phyloP scores from a whole-genome alignment of 2,888 invertebrate species.

The Atethmia centrago region DNA sequence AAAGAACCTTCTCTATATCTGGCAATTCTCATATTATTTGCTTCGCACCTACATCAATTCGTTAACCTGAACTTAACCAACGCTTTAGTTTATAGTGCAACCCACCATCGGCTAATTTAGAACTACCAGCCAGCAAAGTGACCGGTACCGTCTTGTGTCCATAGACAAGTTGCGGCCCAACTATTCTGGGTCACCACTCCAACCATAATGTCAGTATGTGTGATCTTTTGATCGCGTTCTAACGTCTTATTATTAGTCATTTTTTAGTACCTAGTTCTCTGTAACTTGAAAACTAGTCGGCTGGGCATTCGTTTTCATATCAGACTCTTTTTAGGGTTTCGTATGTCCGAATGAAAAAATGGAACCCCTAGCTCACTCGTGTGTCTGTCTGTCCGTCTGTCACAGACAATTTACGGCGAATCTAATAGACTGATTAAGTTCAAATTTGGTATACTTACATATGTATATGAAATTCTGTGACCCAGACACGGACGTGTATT shows the following conservation, averaged over 20 bases:
- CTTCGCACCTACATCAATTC: neutral
- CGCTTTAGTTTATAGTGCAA: conserved; percentile 63
- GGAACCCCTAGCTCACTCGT: too few relatives aligned
- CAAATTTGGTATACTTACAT: too few relatives aligned
- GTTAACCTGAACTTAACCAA: conserved; percentile 48
- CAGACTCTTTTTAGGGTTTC: too few relatives aligned
- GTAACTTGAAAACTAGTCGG: neutral
- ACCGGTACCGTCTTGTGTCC: conserved; percentile 81
- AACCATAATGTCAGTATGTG: conserved; percentile 70
- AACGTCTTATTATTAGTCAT: conserved; percentile 1
- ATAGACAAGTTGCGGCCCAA: conserved; percentile 78
- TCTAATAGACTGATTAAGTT: too few relatives aligned
- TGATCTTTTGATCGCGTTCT: conserved; percentile 52
- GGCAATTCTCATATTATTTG: neutral
- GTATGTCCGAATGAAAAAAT: too few relatives aligned
- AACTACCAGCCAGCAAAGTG: conserved; percentile 88
- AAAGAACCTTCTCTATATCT: neutral
- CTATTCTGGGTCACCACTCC: conserved; percentile 81
- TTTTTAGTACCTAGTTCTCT: neutral
- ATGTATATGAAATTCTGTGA: too few relatives aligned
- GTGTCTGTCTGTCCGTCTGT: too few relatives aligned
- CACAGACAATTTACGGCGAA: too few relatives aligned
- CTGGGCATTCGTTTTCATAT: neutral
- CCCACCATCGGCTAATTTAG: conserved; percentile 81
- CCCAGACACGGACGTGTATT: too few relatives aligned